Conservation (phyloP, 1,140 invertebrate species). For the Oedothorax gibbosus region DNA sequence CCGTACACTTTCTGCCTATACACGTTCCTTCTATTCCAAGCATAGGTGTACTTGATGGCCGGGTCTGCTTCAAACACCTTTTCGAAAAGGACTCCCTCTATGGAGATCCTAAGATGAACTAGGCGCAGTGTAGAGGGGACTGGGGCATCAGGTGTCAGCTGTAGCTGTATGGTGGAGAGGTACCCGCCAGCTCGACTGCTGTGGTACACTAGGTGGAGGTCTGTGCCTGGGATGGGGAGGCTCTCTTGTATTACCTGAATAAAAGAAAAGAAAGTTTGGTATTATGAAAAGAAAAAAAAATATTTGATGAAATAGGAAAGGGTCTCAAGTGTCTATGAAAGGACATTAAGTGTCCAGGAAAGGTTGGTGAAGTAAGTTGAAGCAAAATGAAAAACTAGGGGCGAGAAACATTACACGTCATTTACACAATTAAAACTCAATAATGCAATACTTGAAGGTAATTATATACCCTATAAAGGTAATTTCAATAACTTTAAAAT, state of each 20-base stretch:
- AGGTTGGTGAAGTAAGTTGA: too few species aligned
- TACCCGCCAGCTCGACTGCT: conserved; percentile 69
- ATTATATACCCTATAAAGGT: too few species aligned
- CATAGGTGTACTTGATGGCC: conserved; percentile 70
- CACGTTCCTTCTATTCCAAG: conserved; percentile 72
- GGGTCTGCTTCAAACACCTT: conserved; percentile 71
- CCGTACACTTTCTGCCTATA: conserved; percentile 80
- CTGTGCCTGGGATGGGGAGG: conserved; percentile 87
- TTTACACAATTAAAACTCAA: too few species aligned
- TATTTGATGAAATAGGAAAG: too few species aligned
- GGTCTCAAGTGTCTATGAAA: background rate
- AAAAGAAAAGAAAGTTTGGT: background rate
- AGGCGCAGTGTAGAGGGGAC: conserved; percentile 66
- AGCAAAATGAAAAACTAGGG: too few species aligned
- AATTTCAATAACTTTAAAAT: too few species aligned
- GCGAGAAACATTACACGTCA: too few species aligned
- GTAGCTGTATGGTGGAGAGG: conserved; percentile 70
- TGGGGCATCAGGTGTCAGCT: conserved; percentile 68
- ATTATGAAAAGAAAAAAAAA: background rate
- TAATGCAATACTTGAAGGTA: too few species aligned
- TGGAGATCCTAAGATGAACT: conserved; percentile 67
- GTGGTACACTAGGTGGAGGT: conserved; percentile 70
- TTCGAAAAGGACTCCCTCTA: conserved; percentile 71
- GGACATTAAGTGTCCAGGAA: too few species aligned
- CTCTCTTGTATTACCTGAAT: conserved; percentile 92